Percentiles rank a stretch among this genome's conserved stretches.
Evolutionary conservation across 2,888 invertebrate species (phyloP).

Genomic region (Orgyia antiqua): DNA sequence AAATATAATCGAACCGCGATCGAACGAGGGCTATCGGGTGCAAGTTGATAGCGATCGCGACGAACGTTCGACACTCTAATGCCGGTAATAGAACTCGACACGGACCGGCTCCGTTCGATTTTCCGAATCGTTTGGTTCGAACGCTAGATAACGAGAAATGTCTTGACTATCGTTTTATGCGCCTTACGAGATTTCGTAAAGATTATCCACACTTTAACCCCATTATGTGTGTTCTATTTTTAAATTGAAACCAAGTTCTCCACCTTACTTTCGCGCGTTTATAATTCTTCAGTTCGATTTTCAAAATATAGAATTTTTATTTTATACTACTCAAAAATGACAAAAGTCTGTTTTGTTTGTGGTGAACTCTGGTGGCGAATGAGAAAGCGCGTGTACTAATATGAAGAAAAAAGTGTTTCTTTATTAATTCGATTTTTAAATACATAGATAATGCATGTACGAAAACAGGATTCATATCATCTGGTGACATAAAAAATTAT

Average conservation of each 20-base stretch:
- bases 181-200: constrained; percentile 32
- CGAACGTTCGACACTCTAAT: constrained; percentile 50
- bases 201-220: constrained; percentile 29
- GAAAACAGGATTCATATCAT: too few species aligned
- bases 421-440: too few species aligned
- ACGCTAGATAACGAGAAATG: constrained; percentile 64
- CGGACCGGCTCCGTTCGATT: constrained; percentile 63
- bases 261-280: constrained; percentile 7
- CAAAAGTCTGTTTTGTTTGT: too few species aligned
- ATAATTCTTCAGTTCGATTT: too few species aligned
- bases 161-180: constrained; percentile 58
- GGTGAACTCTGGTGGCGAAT: too few species aligned
- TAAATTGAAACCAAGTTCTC: constrained; percentile 14
- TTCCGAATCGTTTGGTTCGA: constrained; percentile 70
- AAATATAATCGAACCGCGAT: constrained; percentile 22
- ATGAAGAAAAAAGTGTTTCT: too few species aligned
- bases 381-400: too few species aligned
- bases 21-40: constrained; percentile 19
- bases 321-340: too few species aligned
- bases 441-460: too few species aligned
- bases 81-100: constrained; percentile 67
- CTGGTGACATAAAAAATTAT: too few species aligned
- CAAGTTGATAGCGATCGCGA: constrained; percentile 29
- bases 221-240: constrained; percentile 24
- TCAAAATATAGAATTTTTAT: too few species aligned